Percentiles rank a stretch among this genome's conserved stretches.
phyloP scores from a whole-genome alignment of 1,140 invertebrate genomes.

The Orussus abietinus region DNA sequence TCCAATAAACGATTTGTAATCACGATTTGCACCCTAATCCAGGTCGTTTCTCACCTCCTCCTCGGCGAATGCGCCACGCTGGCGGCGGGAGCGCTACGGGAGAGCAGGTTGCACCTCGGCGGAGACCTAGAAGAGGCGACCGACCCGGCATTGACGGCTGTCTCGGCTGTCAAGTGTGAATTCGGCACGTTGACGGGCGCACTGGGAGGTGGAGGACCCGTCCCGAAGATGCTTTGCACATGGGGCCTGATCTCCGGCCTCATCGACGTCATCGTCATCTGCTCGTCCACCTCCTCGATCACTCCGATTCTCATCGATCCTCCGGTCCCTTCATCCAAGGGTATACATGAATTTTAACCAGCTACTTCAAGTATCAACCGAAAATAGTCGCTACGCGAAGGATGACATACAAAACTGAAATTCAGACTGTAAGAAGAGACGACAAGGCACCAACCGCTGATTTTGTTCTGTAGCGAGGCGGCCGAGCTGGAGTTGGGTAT shows the following conservation, averaged over 20 bases:
- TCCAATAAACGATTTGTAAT: neutral
- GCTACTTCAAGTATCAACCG: too few species aligned
- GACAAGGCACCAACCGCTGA: too few species aligned
- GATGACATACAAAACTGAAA: too few species aligned
- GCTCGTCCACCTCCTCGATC: constrained; percentile 80
- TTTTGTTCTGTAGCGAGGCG: constrained; percentile 40
- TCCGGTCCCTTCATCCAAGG: constrained; percentile 21
- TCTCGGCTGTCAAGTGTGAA: too few species aligned
- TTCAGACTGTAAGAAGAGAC: too few species aligned
- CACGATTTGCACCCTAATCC: constrained; percentile 5
- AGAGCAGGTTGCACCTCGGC: constrained; percentile 57
- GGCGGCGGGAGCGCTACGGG: constrained; percentile 38
- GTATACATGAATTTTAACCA: constrained; percentile 34
- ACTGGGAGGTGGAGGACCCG: constrained; percentile 43
- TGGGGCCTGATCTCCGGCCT: constrained; percentile 54
- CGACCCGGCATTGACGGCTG: too few species aligned
- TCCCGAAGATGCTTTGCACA: constrained; percentile 47
- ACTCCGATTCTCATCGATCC: constrained; percentile 72
- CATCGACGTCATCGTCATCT: constrained; percentile 72
- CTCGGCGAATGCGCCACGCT: constrained; percentile 16
- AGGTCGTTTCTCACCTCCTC: neutral
- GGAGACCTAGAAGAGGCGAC: constrained; percentile 31
- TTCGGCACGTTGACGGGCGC: constrained; percentile 46
- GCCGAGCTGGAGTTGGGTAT: constrained; percentile 37
- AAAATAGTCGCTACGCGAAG: too few species aligned